These are phyloP conservation scores for Peromyscus californicus DNA, from an alignment of 2,113 vertebrate species.

Conservation along the genomic window DNA sequence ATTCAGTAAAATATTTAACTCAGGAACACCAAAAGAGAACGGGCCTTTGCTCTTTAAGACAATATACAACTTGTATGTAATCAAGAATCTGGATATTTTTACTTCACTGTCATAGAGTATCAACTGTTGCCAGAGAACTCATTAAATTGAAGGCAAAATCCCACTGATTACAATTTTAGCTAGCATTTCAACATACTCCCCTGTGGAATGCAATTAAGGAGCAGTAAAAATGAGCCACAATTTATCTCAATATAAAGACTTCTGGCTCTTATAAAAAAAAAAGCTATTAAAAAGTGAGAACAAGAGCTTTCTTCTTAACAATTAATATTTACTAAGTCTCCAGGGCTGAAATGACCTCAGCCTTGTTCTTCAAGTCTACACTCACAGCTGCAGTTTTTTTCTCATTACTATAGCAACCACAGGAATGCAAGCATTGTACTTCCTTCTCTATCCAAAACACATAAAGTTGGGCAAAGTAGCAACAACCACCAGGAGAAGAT, in stretches of 20 bases:
- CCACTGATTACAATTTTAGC: conserved; percentile 79
- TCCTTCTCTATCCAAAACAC: conserved; percentile 94
- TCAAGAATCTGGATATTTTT: not conserved
- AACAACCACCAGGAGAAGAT: conserved; percentile 87
- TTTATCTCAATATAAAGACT: conserved; percentile 86
- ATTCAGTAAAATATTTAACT: not conserved
- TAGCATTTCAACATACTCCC: conserved; percentile 76
- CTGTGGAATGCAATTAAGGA: conserved; percentile 84
- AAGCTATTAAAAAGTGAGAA: conserved; percentile 85
- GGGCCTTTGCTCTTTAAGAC: not conserved
- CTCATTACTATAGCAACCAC: conserved; percentile 93
- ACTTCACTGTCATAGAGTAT: conserved; percentile 35
- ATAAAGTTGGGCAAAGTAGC: conserved; percentile 88
- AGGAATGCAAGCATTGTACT: conserved; percentile 96
- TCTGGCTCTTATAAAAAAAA: conserved; percentile 80
- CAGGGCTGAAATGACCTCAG: conserved; percentile 96
- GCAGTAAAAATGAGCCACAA: conserved; percentile 82
- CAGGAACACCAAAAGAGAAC: conserved; percentile 37
- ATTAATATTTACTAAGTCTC: conserved; percentile 98
- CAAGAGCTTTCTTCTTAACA: conserved; percentile 93
- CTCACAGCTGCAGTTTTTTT: conserved; percentile 97
- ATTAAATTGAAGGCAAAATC: conserved; percentile 68
- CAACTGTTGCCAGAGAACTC: conserved; percentile 68
- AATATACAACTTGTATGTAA: not conserved
- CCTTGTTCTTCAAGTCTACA: conserved; percentile 91